Evolutionary conservation across 2,888 invertebrate genomes (phyloP), one percentile per base, ranked within the genome.

Genomic region (Macrosoma leucophasiata): DNA sequence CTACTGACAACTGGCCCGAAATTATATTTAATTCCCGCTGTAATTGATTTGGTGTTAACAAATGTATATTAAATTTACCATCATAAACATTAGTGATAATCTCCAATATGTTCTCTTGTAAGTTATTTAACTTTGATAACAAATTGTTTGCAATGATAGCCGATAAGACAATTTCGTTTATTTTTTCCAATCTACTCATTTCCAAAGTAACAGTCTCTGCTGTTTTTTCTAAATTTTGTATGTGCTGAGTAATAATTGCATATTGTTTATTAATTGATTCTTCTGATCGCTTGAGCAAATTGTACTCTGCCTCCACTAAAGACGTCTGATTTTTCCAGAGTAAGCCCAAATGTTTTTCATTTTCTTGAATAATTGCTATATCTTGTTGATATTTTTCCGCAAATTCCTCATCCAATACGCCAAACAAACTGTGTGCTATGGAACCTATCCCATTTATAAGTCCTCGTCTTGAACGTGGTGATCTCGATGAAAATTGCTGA

Each of bases 371-470:
- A 8, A 26, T 10, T n/a, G 25, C 11, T 3, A 33, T 33, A 18
- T 33, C 33, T n/a, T 26, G 22, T 25, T 30, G 9, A 26, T 44
- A 44, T 13, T 47, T 27, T 34, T 36, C 39, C 13, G 43, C 43
- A 36, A 48, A 48, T 19, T 34, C 21, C 4, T 44, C 39, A 5
- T 48, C 43, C 7, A 45, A 20, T 39, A 48, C 41, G 3, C 48
- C 43, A 32, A 43, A 43, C 15, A 44, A 26, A 1, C 14, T 15
- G 11, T 41, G 31, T 1, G 45, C 45, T 1, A 48, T n/a, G 22
- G 40, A 33, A 3, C 45, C 45, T 2, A 43, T 35, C 7, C 36
- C 47, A 22, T 44, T 41, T 30, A 48, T 39, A 27, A 48, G 27
- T 3, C 43, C 46, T 11, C 46, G 38, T 7, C 37, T 23, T 19